phyloP scores from a whole-genome alignment of 2,113 vertebrate species.

The Sylvietta virens region DNA sequence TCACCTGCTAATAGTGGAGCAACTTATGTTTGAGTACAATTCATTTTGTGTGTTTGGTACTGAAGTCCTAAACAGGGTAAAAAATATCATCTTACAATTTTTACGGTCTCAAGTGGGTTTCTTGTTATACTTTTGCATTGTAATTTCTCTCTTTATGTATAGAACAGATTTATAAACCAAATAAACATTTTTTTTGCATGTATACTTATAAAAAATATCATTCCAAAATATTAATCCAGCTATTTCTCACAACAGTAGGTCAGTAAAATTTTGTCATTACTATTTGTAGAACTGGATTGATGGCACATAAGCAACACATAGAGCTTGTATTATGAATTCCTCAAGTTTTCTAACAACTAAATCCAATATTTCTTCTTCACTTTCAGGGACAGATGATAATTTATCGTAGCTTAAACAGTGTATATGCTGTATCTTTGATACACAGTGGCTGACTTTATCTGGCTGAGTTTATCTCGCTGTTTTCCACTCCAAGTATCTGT shows the following conservation, averaged over 20 bases:
- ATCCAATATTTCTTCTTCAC: not conserved
- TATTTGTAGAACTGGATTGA: not conserved
- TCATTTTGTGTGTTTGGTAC: not conserved
- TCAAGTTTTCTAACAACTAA: not conserved
- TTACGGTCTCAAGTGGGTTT: fast-evolving
- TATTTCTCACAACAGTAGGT: not conserved
- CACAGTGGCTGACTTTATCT: not conserved
- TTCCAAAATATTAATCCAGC: not conserved
- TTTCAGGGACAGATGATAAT: not conserved
- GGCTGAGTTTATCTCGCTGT: not conserved
- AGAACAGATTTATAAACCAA: not conserved
- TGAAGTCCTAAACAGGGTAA: not conserved
- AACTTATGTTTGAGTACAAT: not conserved
- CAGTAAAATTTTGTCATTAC: not conserved
- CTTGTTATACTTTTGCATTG: not conserved
- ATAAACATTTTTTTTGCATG: not conserved
- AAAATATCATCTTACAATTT: not conserved
- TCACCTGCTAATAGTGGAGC: not conserved
- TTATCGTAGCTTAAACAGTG: not conserved
- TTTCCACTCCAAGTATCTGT: not conserved
- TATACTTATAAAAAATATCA: not conserved
- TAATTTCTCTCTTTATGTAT: not conserved
- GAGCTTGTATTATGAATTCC: not conserved
- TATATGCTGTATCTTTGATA: not conserved
- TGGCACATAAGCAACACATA: not conserved